A percentile compares a stretch with the other conserved stretches of the same genome.
Conservation (phyloP, 2,888 invertebrate species). For the Lacanobia oleracea region DNA sequence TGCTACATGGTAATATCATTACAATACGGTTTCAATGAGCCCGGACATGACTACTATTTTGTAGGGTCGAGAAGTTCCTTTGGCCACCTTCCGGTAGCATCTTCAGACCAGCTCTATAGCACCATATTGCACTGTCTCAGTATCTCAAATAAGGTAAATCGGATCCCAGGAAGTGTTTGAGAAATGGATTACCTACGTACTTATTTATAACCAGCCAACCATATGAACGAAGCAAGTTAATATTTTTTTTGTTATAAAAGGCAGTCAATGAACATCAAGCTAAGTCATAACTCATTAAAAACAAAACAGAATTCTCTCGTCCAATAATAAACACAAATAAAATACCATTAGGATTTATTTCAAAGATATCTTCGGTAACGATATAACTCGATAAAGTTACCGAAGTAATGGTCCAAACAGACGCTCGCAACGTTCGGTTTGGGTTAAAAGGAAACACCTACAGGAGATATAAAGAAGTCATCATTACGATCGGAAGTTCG, state of each 20-base stretch:
- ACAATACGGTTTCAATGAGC: too few species aligned
- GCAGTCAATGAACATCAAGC: not conserved
- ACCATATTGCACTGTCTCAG: too few species aligned
- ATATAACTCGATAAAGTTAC: conserved; percentile 47
- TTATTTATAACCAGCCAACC: too few species aligned
- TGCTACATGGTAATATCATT: too few species aligned
- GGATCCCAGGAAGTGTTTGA: too few species aligned
- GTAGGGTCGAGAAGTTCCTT: too few species aligned
- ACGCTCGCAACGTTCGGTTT: conserved; percentile 19
- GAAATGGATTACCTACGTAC: too few species aligned
- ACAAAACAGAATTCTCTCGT: not conserved
- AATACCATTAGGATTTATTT: conserved; percentile 28
- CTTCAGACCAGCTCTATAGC: too few species aligned
- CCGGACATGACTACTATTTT: too few species aligned
- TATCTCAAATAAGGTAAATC: too few species aligned
- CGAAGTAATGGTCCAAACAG: conserved; percentile 40
- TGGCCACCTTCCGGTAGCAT: too few species aligned
- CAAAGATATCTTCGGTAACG: conserved; percentile 15
- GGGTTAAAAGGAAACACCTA: conserved; percentile 43
- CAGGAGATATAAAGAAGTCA: conserved; percentile 58
- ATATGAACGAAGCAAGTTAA: too few species aligned
- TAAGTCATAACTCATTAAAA: not conserved
- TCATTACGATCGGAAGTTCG: conserved; percentile 63
- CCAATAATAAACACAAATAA: conserved; percentile 23
- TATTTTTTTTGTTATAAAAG: not conserved